phyloP scores from a whole-genome alignment of 2,113 vertebrate genomes.

The pig (Sus scrofa) region T2T-Sscrofa CM000813.6:138701501-138702000 shows the following conservation, averaged over 20 bases:
- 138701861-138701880: neutral
- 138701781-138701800: neutral
- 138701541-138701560: neutral
- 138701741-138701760: neutral
- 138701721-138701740: neutral
- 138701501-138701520: neutral
- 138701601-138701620: neutral
- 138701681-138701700: neutral
- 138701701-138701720: neutral
- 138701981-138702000: neutral
- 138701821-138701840: neutral
- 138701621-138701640: neutral
- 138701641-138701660: neutral
- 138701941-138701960: neutral
- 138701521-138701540: neutral
- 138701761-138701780: neutral
- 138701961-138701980: neutral
- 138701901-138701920: neutral
- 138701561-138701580: neutral
- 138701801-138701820: neutral
- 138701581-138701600: neutral
- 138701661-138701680: conserved; percentile 32
- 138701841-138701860: neutral
- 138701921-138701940: neutral
- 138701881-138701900: neutral